Evolutionary conservation across 2,797 vertebrate genomes (phyloP).

Genomic region (Silurus aristotelis): DNA sequence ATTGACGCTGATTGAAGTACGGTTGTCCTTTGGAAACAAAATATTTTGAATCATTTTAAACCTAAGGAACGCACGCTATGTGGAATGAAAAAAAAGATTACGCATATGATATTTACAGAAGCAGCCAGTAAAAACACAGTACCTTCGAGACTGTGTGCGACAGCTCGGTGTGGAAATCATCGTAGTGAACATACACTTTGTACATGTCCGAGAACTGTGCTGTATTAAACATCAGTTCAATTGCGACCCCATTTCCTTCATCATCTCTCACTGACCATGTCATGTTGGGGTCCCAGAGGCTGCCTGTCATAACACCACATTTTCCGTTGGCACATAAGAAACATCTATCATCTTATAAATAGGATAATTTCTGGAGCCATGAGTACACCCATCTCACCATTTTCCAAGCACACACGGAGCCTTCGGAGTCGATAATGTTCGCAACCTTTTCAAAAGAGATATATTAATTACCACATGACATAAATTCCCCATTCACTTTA

Average conservation of each 20-base stretch:
- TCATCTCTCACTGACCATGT: slow-evolving; percentile 27
- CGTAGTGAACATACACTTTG: slow-evolving; percentile 60
- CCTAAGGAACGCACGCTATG: background rate
- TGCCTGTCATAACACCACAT: slow-evolving; percentile 61
- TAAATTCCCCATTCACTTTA: background rate
- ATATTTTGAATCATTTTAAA: background rate
- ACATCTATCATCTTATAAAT: background rate
- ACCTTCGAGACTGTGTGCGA: slow-evolving; percentile 67
- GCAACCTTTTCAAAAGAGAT: slow-evolving; percentile 60
- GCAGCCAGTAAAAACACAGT: slow-evolving; percentile 7
- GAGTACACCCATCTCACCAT: slow-evolving; percentile 57
- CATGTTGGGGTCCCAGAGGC: slow-evolving; percentile 65
- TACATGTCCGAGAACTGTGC: slow-evolving; percentile 67
- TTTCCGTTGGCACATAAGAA: background rate
- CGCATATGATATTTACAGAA: background rate
- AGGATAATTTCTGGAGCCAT: background rate
- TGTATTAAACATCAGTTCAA: slow-evolving; percentile 64
- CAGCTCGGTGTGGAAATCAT: slow-evolving; percentile 5
- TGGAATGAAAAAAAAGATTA: background rate
- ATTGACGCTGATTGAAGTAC: slow-evolving; percentile 60
- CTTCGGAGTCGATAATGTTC: slow-evolving; percentile 51
- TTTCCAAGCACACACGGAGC: slow-evolving; percentile 63
- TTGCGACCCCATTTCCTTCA: slow-evolving; percentile 13
- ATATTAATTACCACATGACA: background rate
- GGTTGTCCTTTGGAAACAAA: slow-evolving; percentile 62